A percentile compares a stretch with the other conserved stretches of the same genome.
phyloP scores from a whole-genome alignment of 1,140 invertebrate species.

The Medauroidea extradentata region DNA sequence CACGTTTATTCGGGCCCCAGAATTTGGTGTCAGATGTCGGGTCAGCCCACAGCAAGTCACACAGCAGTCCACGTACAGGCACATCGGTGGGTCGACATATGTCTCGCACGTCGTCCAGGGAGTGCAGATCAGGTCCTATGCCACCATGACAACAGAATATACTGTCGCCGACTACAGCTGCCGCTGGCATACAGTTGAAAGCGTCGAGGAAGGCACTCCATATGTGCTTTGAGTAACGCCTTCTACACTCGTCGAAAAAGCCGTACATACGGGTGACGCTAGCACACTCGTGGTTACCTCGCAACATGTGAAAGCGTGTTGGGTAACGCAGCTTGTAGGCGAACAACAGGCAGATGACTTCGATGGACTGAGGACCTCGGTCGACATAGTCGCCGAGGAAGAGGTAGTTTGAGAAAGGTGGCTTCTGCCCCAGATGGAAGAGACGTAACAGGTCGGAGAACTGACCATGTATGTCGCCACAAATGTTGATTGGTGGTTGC shows the following conservation, averaged over 20 bases:
- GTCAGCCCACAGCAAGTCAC: slow-evolving; percentile 51
- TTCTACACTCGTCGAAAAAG: slow-evolving; percentile 57
- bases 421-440: slow-evolving; percentile 46
- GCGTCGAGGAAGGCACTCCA: slow-evolving; percentile 68
- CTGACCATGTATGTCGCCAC: slow-evolving; percentile 58
- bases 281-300: slow-evolving; percentile 59
- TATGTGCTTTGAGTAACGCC: slow-evolving; percentile 59
- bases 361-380: slow-evolving; percentile 48
- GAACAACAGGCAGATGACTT: slow-evolving; percentile 57
- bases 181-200: slow-evolving; percentile 63
- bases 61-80: slow-evolving; percentile 47
- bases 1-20: slow-evolving; percentile 51
- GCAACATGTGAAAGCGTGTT: slow-evolving; percentile 63
- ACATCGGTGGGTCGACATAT: slow-evolving; percentile 49
- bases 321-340: slow-evolving; percentile 69
- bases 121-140: slow-evolving; percentile 48
- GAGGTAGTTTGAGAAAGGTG: slow-evolving; percentile 45
- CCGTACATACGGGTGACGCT: slow-evolving; percentile 54
- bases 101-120: slow-evolving; percentile 24
- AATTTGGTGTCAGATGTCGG: slow-evolving; percentile 46
- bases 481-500: slow-evolving; percentile 54
- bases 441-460: slow-evolving; percentile 51
- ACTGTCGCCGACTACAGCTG: slow-evolving; percentile 48
- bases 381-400: slow-evolving; percentile 50
- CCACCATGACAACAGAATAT: slow-evolving; percentile 58